Conservation (phyloP, 1,140 invertebrate species). For the Euglossa dilemma region DNA sequence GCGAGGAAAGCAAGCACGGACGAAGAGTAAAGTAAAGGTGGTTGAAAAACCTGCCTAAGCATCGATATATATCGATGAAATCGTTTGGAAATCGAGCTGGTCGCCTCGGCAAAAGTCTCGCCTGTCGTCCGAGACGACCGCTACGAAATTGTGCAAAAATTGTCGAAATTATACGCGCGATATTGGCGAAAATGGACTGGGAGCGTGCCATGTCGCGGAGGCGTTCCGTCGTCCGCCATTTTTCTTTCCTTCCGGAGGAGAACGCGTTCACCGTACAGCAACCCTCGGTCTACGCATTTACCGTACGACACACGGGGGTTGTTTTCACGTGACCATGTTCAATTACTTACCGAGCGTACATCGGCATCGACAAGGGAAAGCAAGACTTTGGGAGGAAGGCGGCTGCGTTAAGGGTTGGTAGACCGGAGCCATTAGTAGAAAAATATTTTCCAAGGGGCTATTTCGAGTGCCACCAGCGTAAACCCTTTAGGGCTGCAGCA, state of each 20-base stretch:
- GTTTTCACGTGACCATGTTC: constrained; percentile 61
- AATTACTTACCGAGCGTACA: constrained; percentile 59
- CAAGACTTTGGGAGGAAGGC: constrained; percentile 49
- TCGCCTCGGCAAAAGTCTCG: too few species aligned
- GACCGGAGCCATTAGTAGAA: constrained; percentile 75
- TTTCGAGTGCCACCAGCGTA: constrained; percentile 56
- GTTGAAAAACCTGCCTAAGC: accelerated
- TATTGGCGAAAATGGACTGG: background rate
- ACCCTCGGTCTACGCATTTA: constrained; percentile 43
- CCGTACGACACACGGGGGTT: constrained; percentile 39
- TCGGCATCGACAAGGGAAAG: constrained; percentile 37
- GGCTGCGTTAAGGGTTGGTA: constrained; percentile 60
- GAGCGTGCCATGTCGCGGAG: constrained; percentile 48
- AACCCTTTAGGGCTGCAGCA: constrained; percentile 57
- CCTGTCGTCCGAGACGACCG: background rate
- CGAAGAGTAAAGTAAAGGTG: background rate
- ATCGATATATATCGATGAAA: background rate
- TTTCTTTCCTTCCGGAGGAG: constrained; percentile 59
- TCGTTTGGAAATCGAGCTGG: background rate
- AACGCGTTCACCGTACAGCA: constrained; percentile 58
- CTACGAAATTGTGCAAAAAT: background rate
- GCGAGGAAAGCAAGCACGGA: background rate
- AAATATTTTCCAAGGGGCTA: constrained; percentile 73
- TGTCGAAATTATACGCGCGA: background rate
- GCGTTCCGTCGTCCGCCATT: constrained; percentile 64